Base-by-base conservation (phyloP, 1,140 invertebrate genomes). In the Monomorium pharaonis region DNA sequence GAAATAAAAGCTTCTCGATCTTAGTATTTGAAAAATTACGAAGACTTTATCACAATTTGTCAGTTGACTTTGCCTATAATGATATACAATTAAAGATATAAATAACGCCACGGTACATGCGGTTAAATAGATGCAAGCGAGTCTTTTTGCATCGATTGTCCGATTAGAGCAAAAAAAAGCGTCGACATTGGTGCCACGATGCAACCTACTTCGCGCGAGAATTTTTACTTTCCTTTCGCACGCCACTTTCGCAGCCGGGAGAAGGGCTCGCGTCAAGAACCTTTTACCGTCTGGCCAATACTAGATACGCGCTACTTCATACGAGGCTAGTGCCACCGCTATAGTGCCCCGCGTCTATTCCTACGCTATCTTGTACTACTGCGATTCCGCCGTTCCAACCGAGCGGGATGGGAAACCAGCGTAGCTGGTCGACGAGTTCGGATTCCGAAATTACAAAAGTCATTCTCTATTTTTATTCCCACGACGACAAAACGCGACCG, bases 231-330 rank as follows among this genome's bases (percentile, higher is more conserved):
- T 63, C 24, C 12, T 49, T 75, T 62, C 27, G n/a, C n/a, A 10
- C 37, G 37, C 16, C 14, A 18, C 7, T 33, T 16, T 44, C 24
- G 16, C 6, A 0, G 27, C 33, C 10, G 0, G 1, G 18, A 33
- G 21, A 87, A 87, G 67, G 88, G 56, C 56, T 51, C 49, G 58
- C 37, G 21, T 62, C 27, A 67, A 47, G 56, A 69, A 83, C 75
- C 88, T 90, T 84, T 89, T 65, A 51, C 70, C 70, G 93, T 91
- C 93, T 89, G 93, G 83, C 92, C 92, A 93, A 89, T 89, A 92
- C 88, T 92, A 92, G 92, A 83, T 33, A 80, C 87, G 78, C 84
- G 89, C 93, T 93, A 94, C 93, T 94, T 92, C 72, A 60, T 21
- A 27, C 56, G 37, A 60, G 65, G 42, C 81, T 63, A 77, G 81